phyloP scores from a whole-genome alignment of 2,113 vertebrate species.

The Capreolus pygargus region DNA sequence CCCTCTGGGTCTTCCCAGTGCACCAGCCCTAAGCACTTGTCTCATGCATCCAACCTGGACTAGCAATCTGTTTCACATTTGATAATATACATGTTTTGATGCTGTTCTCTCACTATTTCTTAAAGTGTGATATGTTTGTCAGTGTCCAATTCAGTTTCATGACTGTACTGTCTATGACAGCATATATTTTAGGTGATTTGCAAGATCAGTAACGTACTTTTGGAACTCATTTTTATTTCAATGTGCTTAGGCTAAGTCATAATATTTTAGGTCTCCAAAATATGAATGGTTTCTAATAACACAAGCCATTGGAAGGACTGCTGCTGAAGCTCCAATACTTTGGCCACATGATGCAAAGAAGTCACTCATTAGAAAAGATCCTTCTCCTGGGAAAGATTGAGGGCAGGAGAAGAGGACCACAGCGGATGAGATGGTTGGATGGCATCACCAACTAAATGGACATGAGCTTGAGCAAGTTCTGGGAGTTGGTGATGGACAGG shows the following conservation, averaged over 20 bases:
- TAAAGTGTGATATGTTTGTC: neutral
- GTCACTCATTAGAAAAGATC: neutral
- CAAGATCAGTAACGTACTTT: neutral
- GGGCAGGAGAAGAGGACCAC: neutral
- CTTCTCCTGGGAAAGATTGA: neutral
- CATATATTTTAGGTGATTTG: neutral
- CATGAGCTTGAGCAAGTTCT: neutral
- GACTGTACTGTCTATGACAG: neutral
- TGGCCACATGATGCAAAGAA: neutral
- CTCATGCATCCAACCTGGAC: too few relatives aligned
- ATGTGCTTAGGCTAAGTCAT: neutral
- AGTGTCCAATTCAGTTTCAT: neutral
- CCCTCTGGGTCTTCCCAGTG: too few relatives aligned
- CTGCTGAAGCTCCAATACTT: neutral
- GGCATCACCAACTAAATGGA: neutral
- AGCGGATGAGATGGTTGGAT: neutral
- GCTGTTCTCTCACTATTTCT: too few relatives aligned
- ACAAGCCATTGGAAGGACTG: neutral
- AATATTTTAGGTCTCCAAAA: neutral
- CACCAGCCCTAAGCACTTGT: too few relatives aligned
- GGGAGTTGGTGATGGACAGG: neutral
- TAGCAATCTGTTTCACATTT: too few relatives aligned
- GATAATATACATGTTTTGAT: too few relatives aligned
- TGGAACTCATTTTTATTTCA: neutral
- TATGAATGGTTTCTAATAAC: neutral